Conservation (phyloP, 2,888 invertebrate genomes). For the Linyphia triangularis region DNA sequence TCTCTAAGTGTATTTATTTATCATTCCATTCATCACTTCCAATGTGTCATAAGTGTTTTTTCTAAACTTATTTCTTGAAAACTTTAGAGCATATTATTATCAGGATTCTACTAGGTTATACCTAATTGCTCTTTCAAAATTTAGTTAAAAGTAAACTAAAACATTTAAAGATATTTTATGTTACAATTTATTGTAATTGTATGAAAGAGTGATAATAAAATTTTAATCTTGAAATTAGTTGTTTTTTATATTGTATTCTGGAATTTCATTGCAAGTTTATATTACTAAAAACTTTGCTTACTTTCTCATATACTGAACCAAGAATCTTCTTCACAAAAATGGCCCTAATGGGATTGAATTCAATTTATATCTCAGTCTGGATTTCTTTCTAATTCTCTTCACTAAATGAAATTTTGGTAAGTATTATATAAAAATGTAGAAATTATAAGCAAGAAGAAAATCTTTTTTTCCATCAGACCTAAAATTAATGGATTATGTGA, state of each 20-base stretch:
- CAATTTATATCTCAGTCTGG: too few species aligned
- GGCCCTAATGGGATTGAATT: too few species aligned
- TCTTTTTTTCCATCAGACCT: too few species aligned
- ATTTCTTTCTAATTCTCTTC: too few species aligned
- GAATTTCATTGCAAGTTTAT: not conserved
- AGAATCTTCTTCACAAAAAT: too few species aligned
- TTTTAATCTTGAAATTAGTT: not conserved
- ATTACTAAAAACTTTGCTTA: too few species aligned
- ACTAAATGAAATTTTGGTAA: too few species aligned
- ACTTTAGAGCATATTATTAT: not conserved
- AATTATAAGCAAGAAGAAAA: too few species aligned
- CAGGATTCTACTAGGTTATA: not conserved
- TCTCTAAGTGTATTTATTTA: not conserved
- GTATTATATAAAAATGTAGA: too few species aligned
- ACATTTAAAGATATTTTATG: not conserved
- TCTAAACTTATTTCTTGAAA: not conserved
- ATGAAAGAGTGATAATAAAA: not conserved
- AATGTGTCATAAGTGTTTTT: not conserved
- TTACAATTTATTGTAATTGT: not conserved
- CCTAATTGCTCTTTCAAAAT: not conserved
- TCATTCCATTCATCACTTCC: not conserved
- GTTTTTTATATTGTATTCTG: not conserved
- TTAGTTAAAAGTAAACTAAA: not conserved
- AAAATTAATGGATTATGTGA: too few species aligned
- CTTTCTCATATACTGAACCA: too few species aligned